Conservation (phyloP, 2,797 vertebrate species). For the Micromesistius poutassou region DNA sequence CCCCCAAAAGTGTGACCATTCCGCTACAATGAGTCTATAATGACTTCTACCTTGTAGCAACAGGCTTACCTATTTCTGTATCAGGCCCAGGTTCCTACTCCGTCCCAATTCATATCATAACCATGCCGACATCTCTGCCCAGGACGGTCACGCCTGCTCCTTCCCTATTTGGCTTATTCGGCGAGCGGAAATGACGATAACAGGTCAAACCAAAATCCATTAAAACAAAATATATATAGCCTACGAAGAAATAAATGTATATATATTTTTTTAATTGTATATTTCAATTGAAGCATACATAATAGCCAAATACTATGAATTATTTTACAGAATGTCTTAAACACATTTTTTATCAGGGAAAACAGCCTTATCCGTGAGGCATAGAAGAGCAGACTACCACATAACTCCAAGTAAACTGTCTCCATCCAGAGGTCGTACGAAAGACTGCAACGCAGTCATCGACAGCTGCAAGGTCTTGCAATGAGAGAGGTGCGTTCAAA, state of each 20-base stretch:
- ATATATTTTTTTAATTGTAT: background rate
- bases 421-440: background rate
- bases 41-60: background rate
- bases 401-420: background rate
- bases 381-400: background rate
- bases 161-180: slow-evolving; percentile 53
- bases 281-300: background rate
- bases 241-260: background rate
- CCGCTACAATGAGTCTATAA: background rate
- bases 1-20: background rate
- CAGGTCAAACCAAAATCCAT: slow-evolving; percentile 2
- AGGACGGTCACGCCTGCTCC: slow-evolving; percentile 59
- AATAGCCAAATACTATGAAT: background rate
- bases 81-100: background rate
- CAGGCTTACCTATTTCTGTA: background rate
- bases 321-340: background rate
- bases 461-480: background rate
- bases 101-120: slow-evolving; percentile 12
- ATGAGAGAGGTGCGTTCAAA: background rate
- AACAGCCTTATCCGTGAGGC: background rate
- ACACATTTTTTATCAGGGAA: background rate
- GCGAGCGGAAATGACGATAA: background rate
- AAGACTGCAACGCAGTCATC: background rate
- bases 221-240: background rate
- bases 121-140: slow-evolving; percentile 2